These are phyloP conservation scores for Scomberomorus guttatus DNA, from an alignment of 2,797 vertebrate species.

Conservation along the genomic window DNA sequence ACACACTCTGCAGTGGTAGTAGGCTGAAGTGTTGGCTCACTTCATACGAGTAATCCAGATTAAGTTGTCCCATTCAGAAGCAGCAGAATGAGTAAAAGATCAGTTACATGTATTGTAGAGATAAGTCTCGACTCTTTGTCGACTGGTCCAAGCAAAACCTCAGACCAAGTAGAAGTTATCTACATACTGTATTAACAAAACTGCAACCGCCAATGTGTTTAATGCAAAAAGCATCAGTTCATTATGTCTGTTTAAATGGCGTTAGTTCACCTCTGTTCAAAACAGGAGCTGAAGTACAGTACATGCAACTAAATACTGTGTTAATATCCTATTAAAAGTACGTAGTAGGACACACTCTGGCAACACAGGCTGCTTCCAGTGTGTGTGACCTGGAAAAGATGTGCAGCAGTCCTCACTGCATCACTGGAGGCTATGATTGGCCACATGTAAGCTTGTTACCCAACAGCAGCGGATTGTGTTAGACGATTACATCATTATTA, in stretches of 20 bases:
- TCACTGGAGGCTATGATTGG: slow-evolving; percentile 18
- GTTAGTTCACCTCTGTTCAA: too few species aligned
- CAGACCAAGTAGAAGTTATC: too few species aligned
- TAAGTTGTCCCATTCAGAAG: background rate
- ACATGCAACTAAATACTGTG: slow-evolving; percentile 1
- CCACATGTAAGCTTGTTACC: slow-evolving; percentile 61
- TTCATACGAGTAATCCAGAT: background rate
- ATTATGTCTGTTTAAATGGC: too few species aligned
- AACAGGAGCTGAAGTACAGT: background rate
- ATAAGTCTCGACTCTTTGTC: too few species aligned
- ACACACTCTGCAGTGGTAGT: background rate
- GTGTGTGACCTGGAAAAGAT: background rate
- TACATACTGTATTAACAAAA: too few species aligned
- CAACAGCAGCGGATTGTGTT: slow-evolving; percentile 10
- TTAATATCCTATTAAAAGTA: slow-evolving; percentile 21
- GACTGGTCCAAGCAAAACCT: too few species aligned
- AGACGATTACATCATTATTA: slow-evolving; percentile 65
- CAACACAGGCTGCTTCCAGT: slow-evolving; percentile 6
- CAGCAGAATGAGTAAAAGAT: background rate
- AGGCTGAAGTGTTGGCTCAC: background rate
- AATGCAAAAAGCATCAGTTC: too few species aligned
- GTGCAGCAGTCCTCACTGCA: background rate
- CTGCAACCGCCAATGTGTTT: too few species aligned
- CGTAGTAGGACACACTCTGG: background rate
- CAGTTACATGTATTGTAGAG: too few species aligned